Evolutionary conservation across 2,113 vertebrate genomes (phyloP).

Genomic region (Chamaetylas fuelleborni): DNA sequence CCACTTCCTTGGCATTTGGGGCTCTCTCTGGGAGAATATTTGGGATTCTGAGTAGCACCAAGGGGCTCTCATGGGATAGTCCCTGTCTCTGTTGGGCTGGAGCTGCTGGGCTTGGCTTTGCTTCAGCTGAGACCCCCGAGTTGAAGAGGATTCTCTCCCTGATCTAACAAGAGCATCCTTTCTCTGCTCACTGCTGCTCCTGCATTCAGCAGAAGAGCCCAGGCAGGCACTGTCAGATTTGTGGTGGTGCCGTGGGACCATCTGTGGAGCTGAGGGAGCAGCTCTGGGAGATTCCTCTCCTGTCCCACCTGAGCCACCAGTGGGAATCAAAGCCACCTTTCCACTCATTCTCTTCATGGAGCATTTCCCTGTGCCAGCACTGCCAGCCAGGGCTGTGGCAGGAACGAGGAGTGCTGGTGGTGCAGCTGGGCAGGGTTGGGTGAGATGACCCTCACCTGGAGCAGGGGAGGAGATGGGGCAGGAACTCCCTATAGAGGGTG

Average conservation of each 20-base stretch:
- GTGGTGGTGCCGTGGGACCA: neutral
- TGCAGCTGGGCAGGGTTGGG: neutral
- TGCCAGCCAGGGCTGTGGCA: neutral
- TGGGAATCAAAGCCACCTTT: accelerated
- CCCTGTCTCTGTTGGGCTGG: neutral
- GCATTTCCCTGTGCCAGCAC: accelerated
- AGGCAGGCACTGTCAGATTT: neutral
- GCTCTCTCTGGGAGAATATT: neutral
- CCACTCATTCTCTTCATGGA: neutral
- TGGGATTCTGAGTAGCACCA: neutral
- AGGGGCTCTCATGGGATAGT: neutral
- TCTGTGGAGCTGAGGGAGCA: neutral
- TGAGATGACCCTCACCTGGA: neutral
- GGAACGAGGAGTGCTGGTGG: accelerated
- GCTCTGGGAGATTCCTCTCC: neutral
- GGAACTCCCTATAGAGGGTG: neutral
- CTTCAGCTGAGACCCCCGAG: neutral
- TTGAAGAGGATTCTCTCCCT: neutral
- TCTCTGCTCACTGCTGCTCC: neutral
- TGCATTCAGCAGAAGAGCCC: neutral
- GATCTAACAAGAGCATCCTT: neutral
- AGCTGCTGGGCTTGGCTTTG: neutral
- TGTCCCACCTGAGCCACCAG: neutral
- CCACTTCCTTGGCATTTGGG: neutral
- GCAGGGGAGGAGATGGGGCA: neutral